Evolutionary conservation across 1,140 invertebrate species (phyloP), one percentile per base, ranked within the genome.

Genomic region (Mya arenaria): DNA sequence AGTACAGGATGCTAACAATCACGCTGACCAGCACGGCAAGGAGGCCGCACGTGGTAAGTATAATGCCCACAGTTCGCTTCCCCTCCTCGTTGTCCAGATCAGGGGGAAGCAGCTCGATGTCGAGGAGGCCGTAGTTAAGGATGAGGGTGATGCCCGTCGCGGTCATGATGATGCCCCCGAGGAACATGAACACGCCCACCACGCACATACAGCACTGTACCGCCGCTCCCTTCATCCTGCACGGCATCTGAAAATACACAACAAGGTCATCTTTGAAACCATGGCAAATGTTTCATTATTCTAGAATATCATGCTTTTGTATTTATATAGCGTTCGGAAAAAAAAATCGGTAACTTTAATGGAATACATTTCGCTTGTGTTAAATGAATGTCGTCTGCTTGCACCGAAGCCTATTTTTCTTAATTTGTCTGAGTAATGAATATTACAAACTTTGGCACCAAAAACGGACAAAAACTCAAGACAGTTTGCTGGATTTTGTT

Each of bases 141-240:
- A 84, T 80, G n/a, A 84, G 48, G 8, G 75, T 72, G 4, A 84
- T 79, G 5, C 83, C 83, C 0, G 77, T 84, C 13, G 74, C 75
- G 6, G 71, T 56, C 83, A 84, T 75, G 1, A 84, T 73, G 0
- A 84, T 58, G 0, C 83, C 77, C 19, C 75, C 83, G 10, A 84
- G 68, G 44, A 79, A 74, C 68, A 81, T 56, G 48, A 84, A 79
- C 28, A 84, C 77, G 1, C 74, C 77, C 1, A 68, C 69, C 4
- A 84, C 30, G 37, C 83, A 84, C 58, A 72, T 66, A 34, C 83
- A 84, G 48, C 83, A 84, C n/a, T 84, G 83, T 6, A 56, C 41
- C 3, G 71, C 62, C 5, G 69, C 56, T 8, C 75, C 77, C 25
- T 81, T 66, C 74, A 84, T 74, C 19, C 37, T 72, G 28, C 41